phyloP scores from a whole-genome alignment of 2,113 vertebrate genomes.

The Aspiorhynchus laticeps region DNA sequence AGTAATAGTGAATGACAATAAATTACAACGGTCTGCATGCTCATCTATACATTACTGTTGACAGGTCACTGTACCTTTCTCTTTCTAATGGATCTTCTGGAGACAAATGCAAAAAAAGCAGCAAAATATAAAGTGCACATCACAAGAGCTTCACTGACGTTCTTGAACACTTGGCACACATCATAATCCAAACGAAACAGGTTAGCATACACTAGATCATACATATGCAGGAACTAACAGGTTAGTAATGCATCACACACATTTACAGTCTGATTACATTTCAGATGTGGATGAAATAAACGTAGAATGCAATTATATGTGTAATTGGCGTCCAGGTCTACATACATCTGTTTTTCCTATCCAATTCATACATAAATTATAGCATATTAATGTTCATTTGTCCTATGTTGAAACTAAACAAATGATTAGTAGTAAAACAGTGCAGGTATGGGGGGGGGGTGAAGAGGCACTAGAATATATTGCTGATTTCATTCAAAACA shows the following conservation, averaged over 20 bases:
- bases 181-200: conserved; percentile 31
- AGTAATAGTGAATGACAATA: conserved; percentile 16
- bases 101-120: conserved; percentile 27
- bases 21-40: conserved; percentile 40
- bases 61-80: conserved; percentile 7
- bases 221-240: neutral
- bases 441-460: neutral
- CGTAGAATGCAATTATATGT: neutral
- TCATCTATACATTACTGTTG: conserved; percentile 36
- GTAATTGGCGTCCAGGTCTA: neutral
- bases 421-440: neutral
- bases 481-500: neutral
- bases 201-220: neutral
- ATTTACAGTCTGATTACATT: neutral
- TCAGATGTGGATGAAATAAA: neutral
- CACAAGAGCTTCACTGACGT: conserved; percentile 24
- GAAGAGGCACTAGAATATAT: neutral
- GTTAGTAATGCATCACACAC: conserved; percentile 4
- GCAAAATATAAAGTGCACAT: conserved; percentile 52
- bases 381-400: neutral
- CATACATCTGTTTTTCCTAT: neutral
- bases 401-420: neutral
- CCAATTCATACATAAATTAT: neutral
- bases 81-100: neutral
- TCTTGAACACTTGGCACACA: conserved; percentile 41